Percentiles rank a stretch among this genome's conserved stretches.
phyloP scores from a whole-genome alignment of 35 echinoderm and acorn worm genomes.

The Anneissia japonica region DNA sequence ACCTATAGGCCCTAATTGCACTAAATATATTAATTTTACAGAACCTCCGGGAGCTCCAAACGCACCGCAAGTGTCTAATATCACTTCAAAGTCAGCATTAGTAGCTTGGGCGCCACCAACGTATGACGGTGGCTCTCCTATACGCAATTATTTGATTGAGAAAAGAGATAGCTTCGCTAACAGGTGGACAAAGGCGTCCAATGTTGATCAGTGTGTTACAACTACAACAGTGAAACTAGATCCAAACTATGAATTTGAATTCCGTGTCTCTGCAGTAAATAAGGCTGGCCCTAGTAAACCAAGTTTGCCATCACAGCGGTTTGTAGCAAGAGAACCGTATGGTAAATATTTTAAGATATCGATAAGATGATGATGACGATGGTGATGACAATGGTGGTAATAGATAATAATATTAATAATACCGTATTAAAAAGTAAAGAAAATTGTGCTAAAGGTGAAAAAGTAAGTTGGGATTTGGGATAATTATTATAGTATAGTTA shows the following conservation, averaged over 20 bases:
- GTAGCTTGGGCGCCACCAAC: conserved; percentile 72
- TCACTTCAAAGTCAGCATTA: conserved; percentile 60
- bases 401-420: too few species aligned
- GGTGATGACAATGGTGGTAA: too few species aligned
- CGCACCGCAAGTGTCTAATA: conserved; percentile 70
- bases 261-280: conserved; percentile 81
- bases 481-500: too few species aligned
- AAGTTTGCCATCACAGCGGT: conserved; percentile 74
- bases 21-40: conserved; percentile 17
- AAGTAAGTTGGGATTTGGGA: too few species aligned
- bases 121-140: conserved; percentile 73
- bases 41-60: conserved; percentile 76
- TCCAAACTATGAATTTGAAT: conserved; percentile 79
- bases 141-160: conserved; percentile 81
- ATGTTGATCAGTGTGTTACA: conserved; percentile 54
- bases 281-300: conserved; percentile 67
- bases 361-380: too few species aligned
- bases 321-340: conserved; percentile 52
- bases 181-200: conserved; percentile 84
- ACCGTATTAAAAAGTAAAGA: too few species aligned
- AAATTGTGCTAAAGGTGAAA: too few species aligned
- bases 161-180: conserved; percentile 82
- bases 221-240: conserved; percentile 46
- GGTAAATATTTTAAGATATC: conserved; percentile 54
- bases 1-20: too few species aligned